Conservation (phyloP, 92 coral and sea anemone species). For the Metridium senile region DNA sequence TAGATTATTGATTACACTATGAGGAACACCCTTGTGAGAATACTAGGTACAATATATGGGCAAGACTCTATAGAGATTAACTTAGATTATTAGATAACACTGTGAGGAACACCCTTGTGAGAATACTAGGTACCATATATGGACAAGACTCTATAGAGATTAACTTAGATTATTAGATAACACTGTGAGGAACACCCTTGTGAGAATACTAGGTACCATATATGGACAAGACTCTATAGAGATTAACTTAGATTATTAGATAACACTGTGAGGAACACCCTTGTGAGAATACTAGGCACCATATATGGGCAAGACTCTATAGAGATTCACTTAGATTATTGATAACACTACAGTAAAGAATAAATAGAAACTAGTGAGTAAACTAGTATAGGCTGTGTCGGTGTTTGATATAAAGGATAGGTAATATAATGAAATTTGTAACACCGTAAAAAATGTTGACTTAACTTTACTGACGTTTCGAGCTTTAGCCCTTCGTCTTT, state of each 20-base stretch:
- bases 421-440: no score
- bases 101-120: constrained; percentile 52
- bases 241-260: constrained; percentile 35
- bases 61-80: constrained; percentile 30
- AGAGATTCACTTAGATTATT: constrained; percentile 36
- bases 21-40: constrained; percentile 46
- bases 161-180: constrained; percentile 29
- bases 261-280: no score
- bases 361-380: no score
- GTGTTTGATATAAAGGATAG: no score
- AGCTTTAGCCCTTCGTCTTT: no score
- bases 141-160: constrained; percentile 35
- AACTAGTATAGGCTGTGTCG: no score
- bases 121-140: constrained; percentile 38
- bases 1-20: constrained; percentile 23
- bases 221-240: constrained; percentile 44
- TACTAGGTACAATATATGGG: constrained; percentile 44
- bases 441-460: no score
- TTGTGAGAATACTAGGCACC: constrained; percentile 43
- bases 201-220: constrained; percentile 32
- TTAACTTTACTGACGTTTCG: no score
- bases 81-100: constrained; percentile 34
- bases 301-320: constrained; percentile 43
- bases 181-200: constrained; percentile 38
- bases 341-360: neutral